These are phyloP conservation scores for Pelvicachromis taeniatus DNA, from an alignment of 2,113 vertebrate genomes.

Conservation along the genomic window DNA sequence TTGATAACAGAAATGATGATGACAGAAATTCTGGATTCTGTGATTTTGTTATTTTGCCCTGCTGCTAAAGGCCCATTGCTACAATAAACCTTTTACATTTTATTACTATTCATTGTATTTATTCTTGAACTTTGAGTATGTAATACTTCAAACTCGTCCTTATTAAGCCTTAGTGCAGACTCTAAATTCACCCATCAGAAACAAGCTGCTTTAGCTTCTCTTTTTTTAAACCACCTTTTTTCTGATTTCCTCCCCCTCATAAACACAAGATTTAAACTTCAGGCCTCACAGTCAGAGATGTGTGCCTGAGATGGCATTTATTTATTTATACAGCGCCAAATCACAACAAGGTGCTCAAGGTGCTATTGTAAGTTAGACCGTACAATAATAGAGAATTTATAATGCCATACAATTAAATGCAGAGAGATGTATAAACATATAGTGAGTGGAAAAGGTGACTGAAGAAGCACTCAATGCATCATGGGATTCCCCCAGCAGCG, in stretches of 20 bases:
- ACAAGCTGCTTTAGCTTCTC: neutral
- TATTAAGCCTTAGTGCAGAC: neutral
- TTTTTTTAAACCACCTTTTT: neutral
- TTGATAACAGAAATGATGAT: neutral
- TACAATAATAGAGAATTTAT: neutral
- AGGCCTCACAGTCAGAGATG: neutral
- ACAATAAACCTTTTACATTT: neutral
- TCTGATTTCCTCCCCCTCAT: neutral
- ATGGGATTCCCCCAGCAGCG: neutral
- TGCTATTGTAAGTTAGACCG: neutral
- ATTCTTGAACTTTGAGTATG: neutral
- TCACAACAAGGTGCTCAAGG: neutral
- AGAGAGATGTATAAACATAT: too few relatives aligned
- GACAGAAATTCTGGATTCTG: neutral
- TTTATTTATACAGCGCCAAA: neutral
- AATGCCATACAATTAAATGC: too few relatives aligned
- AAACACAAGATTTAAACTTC: neutral
- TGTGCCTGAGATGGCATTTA: neutral
- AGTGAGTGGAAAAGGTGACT: too few relatives aligned
- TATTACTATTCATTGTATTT: neutral
- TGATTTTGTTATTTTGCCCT: neutral
- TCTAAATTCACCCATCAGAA: neutral
- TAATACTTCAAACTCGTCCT: neutral
- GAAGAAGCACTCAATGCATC: neutral
- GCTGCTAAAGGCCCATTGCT: neutral